Evolutionary conservation across 2,113 vertebrate species (phyloP).

Genomic region (Lagopus leucura): DNA sequence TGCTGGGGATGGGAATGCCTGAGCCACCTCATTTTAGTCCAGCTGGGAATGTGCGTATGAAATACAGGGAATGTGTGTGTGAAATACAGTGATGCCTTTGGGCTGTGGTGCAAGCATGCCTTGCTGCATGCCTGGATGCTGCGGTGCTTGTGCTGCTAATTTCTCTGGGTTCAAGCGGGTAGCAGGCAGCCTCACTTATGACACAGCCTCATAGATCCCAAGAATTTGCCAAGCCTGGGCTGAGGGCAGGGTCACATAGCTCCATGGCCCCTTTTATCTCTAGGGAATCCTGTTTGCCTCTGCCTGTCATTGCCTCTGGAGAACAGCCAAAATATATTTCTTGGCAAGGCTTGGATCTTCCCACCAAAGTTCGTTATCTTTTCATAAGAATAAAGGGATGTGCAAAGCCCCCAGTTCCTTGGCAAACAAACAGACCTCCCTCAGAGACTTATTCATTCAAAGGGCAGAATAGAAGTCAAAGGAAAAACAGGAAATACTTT

Average conservation of each 20-base stretch:
- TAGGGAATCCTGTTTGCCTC: background rate
- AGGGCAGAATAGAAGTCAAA: constrained; percentile 1
- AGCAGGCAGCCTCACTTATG: background rate
- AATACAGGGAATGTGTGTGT: fast-evolving
- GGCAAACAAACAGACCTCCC: constrained; percentile 3
- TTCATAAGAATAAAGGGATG: background rate
- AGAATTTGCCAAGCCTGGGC: constrained; percentile 8
- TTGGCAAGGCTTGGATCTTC: constrained; percentile 37
- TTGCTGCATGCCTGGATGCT: background rate
- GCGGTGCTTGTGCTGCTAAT: background rate
- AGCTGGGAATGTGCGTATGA: fast-evolving
- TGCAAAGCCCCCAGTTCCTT: background rate
- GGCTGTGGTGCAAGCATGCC: background rate
- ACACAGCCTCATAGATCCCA: background rate
- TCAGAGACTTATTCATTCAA: background rate
- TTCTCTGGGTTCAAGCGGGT: background rate
- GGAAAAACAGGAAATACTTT: background rate
- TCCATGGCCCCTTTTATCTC: background rate
- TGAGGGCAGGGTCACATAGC: background rate
- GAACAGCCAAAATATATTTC: constrained; percentile 4
- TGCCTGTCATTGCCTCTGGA: background rate
- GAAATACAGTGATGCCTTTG: background rate
- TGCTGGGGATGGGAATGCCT: background rate
- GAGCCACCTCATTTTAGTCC: background rate
- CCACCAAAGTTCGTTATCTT: constrained; percentile 18